phyloP scores from a whole-genome alignment of 2,113 vertebrate species.

The Cebus imitator region DNA sequence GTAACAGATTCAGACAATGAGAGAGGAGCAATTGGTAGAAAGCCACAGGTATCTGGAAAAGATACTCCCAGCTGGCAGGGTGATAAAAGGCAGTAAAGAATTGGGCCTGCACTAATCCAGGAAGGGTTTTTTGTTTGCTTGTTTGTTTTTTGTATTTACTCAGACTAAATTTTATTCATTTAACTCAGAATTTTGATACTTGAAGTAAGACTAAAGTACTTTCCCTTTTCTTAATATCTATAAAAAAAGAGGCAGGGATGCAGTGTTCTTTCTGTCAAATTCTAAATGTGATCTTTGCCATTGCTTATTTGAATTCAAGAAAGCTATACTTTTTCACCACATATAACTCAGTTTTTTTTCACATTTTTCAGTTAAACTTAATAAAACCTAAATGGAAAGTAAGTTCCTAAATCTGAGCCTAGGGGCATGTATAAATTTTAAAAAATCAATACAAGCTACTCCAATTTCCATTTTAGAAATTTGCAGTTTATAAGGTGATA shows the following conservation, averaged over 20 bases:
- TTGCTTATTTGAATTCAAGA: slow-evolving; percentile 10
- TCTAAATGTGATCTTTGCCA: background rate
- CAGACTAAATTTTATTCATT: background rate
- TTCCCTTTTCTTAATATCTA: background rate
- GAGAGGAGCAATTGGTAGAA: background rate
- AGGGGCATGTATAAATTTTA: background rate
- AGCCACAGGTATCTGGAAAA: background rate
- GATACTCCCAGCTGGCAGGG: background rate
- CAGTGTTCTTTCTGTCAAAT: background rate
- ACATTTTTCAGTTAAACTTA: background rate
- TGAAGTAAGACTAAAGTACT: background rate
- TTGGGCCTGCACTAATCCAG: background rate
- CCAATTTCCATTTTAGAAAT: background rate
- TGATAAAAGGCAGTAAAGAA: background rate
- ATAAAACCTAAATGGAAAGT: background rate
- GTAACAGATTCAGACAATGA: background rate
- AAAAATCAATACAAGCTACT: background rate
- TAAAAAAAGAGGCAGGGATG: background rate
- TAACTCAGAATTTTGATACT: background rate
- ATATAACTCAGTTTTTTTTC: background rate
- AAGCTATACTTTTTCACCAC: background rate
- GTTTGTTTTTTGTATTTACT: background rate
- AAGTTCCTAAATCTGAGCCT: background rate
- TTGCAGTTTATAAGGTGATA: background rate
- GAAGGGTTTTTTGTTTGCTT: background rate